Base-by-base conservation (phyloP, 2,113 vertebrate species). In the Sakesphorus luctuosus region DNA sequence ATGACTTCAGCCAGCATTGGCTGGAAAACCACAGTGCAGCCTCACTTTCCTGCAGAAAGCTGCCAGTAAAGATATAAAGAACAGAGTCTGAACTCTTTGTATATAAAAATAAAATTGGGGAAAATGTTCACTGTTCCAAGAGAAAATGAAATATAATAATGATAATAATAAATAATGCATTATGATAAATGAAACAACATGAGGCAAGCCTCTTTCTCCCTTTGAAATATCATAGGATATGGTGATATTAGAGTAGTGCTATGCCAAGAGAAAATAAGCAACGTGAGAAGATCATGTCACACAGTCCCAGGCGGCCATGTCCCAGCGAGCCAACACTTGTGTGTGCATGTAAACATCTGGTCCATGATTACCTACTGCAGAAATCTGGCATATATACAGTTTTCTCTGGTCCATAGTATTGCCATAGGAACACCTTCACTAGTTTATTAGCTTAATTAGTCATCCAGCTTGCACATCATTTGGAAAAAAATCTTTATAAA, bases 281-380 rank as follows among this genome's bases (percentile, higher is more conserved):
- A 28, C 1, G 0, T 2, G 59, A 69, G 50, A 35, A 53, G 23
- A 9, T 66, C 15, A 13, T 2, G 1, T 36, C 67, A 50, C 55
- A 56, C 13, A 17, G 25, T 26, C 9, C 0, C 18, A 47, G 53
- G 13, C 36, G 62, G 14, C 18, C 10, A 20, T 0, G 0, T 38
- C 74, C 49, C 65, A 75, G 29, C 66, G 5, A 84, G 18, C 9
- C 29, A 78, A 78, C 12, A 8, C 35, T 50, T 2, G 11, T 4
- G 16, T 13, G 11, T 15, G 17, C 21, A 6, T 10, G 10, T 18
- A 52, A 82, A 46, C 13, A 62, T 35, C 43, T 50, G 29, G 33
- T 50, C 14, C 46, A 59, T 40, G 38, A 19, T 26, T 18, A 49
- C 31, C 53, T 53, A n/a, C 28, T 53, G 36, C 13, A 76, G 23